Evolutionary conservation across 2,797 vertebrate species (phyloP), one percentile per base, ranked within the genome.

Genomic region (Sebastiscus tertius): DNA sequence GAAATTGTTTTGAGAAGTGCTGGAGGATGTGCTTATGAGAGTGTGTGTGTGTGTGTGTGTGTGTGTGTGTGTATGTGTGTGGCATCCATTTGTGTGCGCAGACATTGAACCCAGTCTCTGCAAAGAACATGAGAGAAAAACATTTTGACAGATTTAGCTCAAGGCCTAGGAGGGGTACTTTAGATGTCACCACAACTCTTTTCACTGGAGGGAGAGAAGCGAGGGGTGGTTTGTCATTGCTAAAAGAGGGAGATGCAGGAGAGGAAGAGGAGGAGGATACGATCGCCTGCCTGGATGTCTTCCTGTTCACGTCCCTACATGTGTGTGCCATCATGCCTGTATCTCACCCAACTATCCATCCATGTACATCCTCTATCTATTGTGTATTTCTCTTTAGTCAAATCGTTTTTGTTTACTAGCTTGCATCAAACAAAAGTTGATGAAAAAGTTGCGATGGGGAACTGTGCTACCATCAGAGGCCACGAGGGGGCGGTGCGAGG

Each of bases 141-240:
- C 85, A 88, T 90, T 93, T 84, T 92, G 92, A 94, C 93, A 91
- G 91, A 93, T 94, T 93, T 90, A 94, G 93, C 94, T 93, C 93
- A 91, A 79, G 88, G 93, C 87, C 85, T 88, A 81, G 91, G 85
- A 89, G 83, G 80, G 87, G 81, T 89, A 87, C 86, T 92, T 92
- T 81, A 88, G 83, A 90, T 90, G 90, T 91, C 86, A 89, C 70
- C 75, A 11, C 71, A 80, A 80, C 66, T 89, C 86, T 86, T 87
- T 89, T 90, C 81, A 86, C 70, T 67, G 39, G n/a, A 72, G 63
- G 78, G 75, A 79, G 83, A 42, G 55, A 72, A 81, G 81, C 63
- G 79, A 75, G 80, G 22, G 73, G 33, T 20, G 82, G 67, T 78
- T 86, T 86, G 79, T 86, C 80, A 62, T 52, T 11, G 65, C 78